Percentiles rank a stretch among this genome's conserved stretches.
phyloP scores from a whole-genome alignment of 2,797 vertebrate species.

The Cottoperca gobio region DNA sequence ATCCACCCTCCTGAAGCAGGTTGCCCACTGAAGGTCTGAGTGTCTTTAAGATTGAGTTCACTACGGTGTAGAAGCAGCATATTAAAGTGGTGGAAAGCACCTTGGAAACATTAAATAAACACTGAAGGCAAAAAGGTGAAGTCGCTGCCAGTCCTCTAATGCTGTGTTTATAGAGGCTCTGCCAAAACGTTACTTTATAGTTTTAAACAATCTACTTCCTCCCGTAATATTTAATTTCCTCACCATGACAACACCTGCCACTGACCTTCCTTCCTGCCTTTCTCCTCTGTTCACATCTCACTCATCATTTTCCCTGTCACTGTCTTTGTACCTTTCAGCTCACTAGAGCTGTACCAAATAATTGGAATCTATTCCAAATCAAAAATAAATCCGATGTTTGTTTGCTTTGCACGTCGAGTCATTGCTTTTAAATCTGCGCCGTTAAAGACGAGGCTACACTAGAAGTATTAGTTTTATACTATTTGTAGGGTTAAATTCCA shows the following conservation, averaged over 20 bases:
- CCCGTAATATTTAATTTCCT: constrained; percentile 32
- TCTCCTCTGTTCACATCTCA: constrained; percentile 16
- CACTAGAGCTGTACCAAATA: background rate
- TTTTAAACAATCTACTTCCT: constrained; percentile 48
- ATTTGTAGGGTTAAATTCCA: no score
- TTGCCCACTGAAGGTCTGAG: background rate
- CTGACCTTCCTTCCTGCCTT: background rate
- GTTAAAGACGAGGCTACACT: no score
- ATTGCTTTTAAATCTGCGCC: no score
- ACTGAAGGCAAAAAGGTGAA: constrained; percentile 24
- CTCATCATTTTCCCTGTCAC: constrained; percentile 27
- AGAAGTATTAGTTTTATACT: no score
- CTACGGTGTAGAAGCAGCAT: background rate
- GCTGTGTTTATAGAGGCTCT: constrained; percentile 28
- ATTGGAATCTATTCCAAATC: no score
- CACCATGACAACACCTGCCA: constrained; percentile 20
- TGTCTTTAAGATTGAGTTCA: background rate
- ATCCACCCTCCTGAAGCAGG: background rate
- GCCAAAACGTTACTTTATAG: constrained; percentile 50
- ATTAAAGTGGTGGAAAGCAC: constrained; percentile 21
- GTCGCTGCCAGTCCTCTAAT: constrained; percentile 13
- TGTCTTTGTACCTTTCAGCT: background rate
- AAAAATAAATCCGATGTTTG: no score
- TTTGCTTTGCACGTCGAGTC: no score
- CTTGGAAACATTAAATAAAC: constrained; percentile 45